These are phyloP conservation scores for Drosophila picticornis DNA, from an alignment of 2,888 invertebrate genomes.

Conservation along the genomic window DNA sequence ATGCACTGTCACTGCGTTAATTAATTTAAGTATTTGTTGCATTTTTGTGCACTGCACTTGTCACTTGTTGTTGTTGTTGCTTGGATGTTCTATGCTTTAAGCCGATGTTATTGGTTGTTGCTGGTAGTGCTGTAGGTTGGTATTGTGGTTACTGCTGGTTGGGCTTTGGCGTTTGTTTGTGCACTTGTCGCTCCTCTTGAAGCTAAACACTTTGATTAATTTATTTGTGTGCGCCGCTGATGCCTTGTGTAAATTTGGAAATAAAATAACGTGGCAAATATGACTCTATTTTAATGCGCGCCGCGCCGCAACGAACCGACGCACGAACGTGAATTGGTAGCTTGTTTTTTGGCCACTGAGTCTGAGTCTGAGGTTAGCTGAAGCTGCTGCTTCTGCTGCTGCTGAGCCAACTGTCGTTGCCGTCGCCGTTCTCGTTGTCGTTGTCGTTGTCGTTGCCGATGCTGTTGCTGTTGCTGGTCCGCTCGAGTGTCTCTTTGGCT, in stretches of 20 bases:
- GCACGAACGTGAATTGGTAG: conserved; percentile 77
- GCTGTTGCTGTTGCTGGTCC: conserved; percentile 77
- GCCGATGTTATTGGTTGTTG: conserved; percentile 27
- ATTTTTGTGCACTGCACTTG: conserved; percentile 64
- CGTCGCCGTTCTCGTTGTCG: conserved; percentile 19
- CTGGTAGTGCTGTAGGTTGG: conserved; percentile 8
- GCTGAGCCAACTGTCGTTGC: conserved; percentile 45
- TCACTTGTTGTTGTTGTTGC: conserved; percentile 49
- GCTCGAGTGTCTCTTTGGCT: conserved; percentile 85
- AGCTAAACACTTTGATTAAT: conserved; percentile 70
- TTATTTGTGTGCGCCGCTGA: conserved; percentile 70
- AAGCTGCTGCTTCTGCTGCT: conserved; percentile 28
- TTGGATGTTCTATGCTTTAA: conserved; percentile 39
- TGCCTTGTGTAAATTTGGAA: conserved; percentile 70
- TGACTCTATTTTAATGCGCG: conserved; percentile 69
- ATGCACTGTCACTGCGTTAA: conserved; percentile 72
- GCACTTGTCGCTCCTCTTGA: conserved; percentile 66
- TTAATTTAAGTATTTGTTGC: conserved; percentile 59
- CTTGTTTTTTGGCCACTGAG: conserved; percentile 76
- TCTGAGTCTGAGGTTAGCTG: conserved; percentile 62
- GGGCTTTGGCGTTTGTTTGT: conserved; percentile 68
- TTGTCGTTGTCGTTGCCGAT: conserved; percentile 41
- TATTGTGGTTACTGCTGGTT: conserved; percentile 33
- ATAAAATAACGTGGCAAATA: conserved; percentile 77
- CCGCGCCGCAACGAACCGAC: conserved; percentile 80